Evolutionary conservation across 92 coral and sea anemone species (phyloP), one percentile per base, ranked within the genome.

Genomic region (Meandrina meandrites): DNA sequence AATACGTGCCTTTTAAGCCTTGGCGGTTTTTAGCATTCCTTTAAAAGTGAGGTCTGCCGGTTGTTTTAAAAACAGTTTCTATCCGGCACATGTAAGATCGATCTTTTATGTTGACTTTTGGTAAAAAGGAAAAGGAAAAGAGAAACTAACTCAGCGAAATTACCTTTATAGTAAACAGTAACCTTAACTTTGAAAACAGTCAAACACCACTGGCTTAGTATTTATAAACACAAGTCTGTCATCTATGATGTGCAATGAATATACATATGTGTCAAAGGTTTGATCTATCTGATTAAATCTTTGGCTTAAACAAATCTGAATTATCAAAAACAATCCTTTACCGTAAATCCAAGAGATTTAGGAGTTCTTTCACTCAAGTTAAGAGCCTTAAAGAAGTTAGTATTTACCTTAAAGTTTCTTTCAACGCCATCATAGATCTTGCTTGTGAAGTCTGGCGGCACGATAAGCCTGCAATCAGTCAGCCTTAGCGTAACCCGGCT

Each of bases 1-100:
- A 2, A 28, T 50, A 30, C 86, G 34, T 71, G 70, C 54, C 58
- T 50, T 51, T 51, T 72, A 32, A 50, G 48, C 47, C 69, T 12
- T 22, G 34, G 50, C 75, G 35, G 56, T 80, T 40, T 67, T 81
- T 21, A 72, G 56, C 35, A 54, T 83, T 53, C 79, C 37, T 48
- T 24, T 11, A 14, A 28, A 37, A 31, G 31, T 45, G 13, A 70
- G 32, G 64, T 70, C 28, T 48, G 7, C 60, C 32, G 28, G 30
- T 74, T 84, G 50, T 54, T 22, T 58, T 2, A 21, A 28, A n/a
- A 36, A 53, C 31, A 14, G 50, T 27, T 35, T 71, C 47, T 74
- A 9, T 73, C 18, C 53, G n/a, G 71, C 71, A 35, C 79, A 83
- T 34, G 67, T 31, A 1, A 17, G 30, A 83, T 83, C 35, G 50